phyloP scores from a whole-genome alignment of 1,140 invertebrate genomes.

The Plectrocnemia conspersa region DNA sequence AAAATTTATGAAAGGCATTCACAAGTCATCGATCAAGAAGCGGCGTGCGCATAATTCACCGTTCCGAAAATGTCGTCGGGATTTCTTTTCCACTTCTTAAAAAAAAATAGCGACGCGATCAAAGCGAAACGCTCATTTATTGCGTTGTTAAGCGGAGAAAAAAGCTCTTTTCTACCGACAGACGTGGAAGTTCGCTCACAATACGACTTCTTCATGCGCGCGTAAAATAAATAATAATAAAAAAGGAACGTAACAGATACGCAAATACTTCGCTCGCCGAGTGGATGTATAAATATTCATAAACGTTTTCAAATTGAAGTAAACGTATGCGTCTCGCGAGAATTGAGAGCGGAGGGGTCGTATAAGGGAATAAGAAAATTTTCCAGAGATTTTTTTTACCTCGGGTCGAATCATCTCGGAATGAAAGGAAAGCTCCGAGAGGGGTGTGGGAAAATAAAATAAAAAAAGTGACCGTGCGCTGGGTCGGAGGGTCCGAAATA shows the following conservation, averaged over 20 bases:
- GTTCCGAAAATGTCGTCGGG: no score
- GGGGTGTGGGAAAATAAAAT: slow-evolving; percentile 18
- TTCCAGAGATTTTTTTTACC: slow-evolving; percentile 15
- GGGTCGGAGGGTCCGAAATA: slow-evolving; percentile 17
- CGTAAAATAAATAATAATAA: no score
- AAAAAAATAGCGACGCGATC: no score
- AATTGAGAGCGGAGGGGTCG: slow-evolving; percentile 15
- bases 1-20: slow-evolving; percentile 3
- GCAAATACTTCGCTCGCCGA: neutral
- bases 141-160: no score
- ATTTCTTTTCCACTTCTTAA: no score
- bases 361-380: slow-evolving; percentile 20
- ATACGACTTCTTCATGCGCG: no score
- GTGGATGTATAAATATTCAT: slow-evolving; percentile 21
- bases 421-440: slow-evolving; percentile 21
- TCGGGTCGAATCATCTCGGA: slow-evolving; percentile 13
- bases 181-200: no score
- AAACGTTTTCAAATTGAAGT: slow-evolving; percentile 10
- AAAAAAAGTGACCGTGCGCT: slow-evolving; percentile 18
- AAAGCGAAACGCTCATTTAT: no score
- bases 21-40: neutral
- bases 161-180: no score
- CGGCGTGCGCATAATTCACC: no score
- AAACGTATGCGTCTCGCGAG: slow-evolving; percentile 12
- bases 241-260: neutral